These are phyloP conservation scores for Epinephelus lanceolatus DNA, from an alignment of 2,113 vertebrate species.

Conservation along the genomic window DNA sequence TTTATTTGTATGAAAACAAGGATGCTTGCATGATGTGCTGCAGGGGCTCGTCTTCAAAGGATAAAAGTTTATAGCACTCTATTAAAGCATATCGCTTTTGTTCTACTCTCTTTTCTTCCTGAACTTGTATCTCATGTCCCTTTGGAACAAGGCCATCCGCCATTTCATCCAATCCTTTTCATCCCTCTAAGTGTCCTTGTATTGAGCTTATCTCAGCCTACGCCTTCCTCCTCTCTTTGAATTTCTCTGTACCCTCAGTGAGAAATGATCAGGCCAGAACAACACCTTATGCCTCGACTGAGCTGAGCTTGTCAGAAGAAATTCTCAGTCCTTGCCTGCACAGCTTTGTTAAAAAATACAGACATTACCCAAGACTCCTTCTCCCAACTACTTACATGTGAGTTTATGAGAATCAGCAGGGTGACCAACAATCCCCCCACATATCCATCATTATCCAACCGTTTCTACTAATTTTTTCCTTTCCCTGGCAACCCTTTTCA, in stretches of 20 bases:
- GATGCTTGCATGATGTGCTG: neutral
- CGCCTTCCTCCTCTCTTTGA: conserved; percentile 1
- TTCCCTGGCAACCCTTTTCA: neutral
- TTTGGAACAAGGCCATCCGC: conserved; percentile 29
- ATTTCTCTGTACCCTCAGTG: conserved; percentile 13
- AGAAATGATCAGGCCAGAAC: conserved; percentile 10
- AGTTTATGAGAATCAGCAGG: neutral
- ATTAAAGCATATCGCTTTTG: conserved; percentile 2
- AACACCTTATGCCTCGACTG: conserved; percentile 21
- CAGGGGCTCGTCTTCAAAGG: neutral
- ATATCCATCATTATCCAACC: neutral
- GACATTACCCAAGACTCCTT: neutral
- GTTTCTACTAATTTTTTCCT: neutral
- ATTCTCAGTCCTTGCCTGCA: neutral
- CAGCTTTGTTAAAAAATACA: neutral
- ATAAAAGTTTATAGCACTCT: neutral
- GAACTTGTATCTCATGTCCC: neutral
- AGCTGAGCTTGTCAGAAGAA: neutral
- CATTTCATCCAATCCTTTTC: conserved; percentile 6
- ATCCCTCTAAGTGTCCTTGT: conserved; percentile 8
- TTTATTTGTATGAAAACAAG: neutral
- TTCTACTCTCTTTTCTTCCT: neutral
- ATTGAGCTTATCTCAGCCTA: conserved; percentile 24
- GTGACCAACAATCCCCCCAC: neutral
- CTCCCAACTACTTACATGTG: neutral